Conservation (phyloP, 2,888 invertebrate species). For the Rapana venosa region DNA sequence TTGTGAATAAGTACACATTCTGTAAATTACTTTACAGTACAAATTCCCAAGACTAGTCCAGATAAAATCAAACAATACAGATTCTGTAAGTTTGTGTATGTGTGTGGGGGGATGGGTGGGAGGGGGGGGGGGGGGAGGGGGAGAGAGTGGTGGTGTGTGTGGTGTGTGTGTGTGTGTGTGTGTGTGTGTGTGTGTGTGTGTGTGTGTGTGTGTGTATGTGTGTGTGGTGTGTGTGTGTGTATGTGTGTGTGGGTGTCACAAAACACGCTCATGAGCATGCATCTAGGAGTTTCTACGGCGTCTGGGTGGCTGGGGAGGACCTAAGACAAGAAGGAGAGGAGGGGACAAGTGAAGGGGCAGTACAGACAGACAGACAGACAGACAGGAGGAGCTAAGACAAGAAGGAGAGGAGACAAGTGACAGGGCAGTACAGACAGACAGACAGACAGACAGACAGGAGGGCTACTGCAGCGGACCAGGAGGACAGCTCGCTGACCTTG, state of each 20-base stretch:
- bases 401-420: background rate
- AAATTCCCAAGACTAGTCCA: background rate
- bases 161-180: slow-evolving; percentile 15
- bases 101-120: background rate
- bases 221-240: background rate
- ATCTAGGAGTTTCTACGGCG: no score
- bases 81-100: background rate
- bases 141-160: background rate
- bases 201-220: background rate
- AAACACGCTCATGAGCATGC: no score
- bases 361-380: no score
- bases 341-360: no score
- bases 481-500: slow-evolving; percentile 72
- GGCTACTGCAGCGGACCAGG: no score
- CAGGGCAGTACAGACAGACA: background rate
- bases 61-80: background rate
- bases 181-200: slow-evolving; percentile 2
- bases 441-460: no score
- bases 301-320: no score
- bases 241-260: background rate
- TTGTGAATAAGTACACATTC: no score
- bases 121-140: background rate
- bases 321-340: no score
- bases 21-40: no score
- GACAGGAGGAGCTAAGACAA: no score